These are phyloP conservation scores for Tricholaema leucomelas DNA, from an alignment of 2,113 vertebrate species.

Conservation along the genomic window DNA sequence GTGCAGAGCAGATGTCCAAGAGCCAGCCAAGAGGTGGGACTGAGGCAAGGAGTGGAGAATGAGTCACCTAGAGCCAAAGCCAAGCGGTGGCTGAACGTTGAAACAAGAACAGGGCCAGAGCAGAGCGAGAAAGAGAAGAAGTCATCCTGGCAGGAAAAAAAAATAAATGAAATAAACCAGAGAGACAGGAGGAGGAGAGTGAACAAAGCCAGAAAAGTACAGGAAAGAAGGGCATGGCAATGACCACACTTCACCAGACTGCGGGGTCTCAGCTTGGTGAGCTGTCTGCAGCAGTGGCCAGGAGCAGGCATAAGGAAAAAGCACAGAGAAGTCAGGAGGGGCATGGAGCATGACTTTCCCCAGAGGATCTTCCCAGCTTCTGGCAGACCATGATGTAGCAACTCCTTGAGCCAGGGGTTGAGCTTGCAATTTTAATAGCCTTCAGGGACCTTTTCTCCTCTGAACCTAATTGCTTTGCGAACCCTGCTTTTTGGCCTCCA, in stretches of 20 bases:
- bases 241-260: background rate
- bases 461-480: background rate
- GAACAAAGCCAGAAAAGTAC: background rate
- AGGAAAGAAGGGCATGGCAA: background rate
- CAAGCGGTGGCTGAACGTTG: background rate
- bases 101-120: background rate
- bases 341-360: background rate
- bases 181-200: background rate
- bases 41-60: background rate
- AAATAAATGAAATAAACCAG: background rate
- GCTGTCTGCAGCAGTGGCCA: background rate
- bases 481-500: background rate
- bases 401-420: background rate
- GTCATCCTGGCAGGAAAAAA: background rate
- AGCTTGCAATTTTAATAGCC: background rate
- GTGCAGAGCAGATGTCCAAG: conserved; percentile 25
- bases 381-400: fast-evolving
- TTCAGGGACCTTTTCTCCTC: background rate
- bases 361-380: background rate
- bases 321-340: background rate
- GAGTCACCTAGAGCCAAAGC: conserved; percentile 32
- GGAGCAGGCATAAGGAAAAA: background rate
- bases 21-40: conserved; percentile 39
- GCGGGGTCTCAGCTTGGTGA: background rate
- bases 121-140: background rate